These are phyloP conservation scores for Drosophila hydei DNA, from an alignment of 1,140 invertebrate species.

Conservation along the genomic window DNA sequence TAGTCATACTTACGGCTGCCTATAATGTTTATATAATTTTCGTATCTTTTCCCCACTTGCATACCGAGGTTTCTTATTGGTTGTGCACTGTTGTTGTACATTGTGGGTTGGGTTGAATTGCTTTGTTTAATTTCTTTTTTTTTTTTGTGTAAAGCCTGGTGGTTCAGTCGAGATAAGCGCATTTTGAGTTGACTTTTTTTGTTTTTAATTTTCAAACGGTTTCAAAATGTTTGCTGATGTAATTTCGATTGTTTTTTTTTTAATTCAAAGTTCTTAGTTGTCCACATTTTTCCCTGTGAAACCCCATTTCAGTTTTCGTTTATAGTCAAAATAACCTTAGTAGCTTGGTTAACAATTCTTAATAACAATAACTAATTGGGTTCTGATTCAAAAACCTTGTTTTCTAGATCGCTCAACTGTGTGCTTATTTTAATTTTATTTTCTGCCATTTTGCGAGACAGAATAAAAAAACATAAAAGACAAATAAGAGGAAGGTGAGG, in stretches of 20 bases:
- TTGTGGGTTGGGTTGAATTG: conserved; percentile 53
- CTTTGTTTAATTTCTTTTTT: conserved; percentile 20
- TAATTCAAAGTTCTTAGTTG: neutral
- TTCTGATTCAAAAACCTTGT: no score
- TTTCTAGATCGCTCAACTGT: neutral
- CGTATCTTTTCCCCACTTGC: conserved; percentile 72
- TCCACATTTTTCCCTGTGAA: no score
- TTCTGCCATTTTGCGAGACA: no score
- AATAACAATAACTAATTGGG: no score
- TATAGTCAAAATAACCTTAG: no score
- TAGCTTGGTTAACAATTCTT: no score
- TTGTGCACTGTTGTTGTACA: conserved; percentile 41
- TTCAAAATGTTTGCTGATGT: neutral
- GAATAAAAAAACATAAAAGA: conserved; percentile 45
- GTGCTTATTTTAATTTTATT: conserved; percentile 20
- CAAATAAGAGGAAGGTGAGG: conserved; percentile 58
- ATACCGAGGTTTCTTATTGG: conserved; percentile 58
- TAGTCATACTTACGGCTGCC: conserved; percentile 73
- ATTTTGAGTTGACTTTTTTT: neutral
- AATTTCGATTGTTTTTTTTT: neutral
- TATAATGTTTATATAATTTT: conserved; percentile 82
- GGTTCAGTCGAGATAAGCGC: conserved; percentile 27
- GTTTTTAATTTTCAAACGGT: no score
- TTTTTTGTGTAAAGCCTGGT: conserved; percentile 1
- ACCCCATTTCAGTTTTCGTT: no score